Percentiles rank a stretch among this genome's conserved stretches.
These are phyloP conservation scores for Dipodomys ordii DNA, from an alignment of 2,113 vertebrate genomes.

Conservation along the genomic window DNA sequence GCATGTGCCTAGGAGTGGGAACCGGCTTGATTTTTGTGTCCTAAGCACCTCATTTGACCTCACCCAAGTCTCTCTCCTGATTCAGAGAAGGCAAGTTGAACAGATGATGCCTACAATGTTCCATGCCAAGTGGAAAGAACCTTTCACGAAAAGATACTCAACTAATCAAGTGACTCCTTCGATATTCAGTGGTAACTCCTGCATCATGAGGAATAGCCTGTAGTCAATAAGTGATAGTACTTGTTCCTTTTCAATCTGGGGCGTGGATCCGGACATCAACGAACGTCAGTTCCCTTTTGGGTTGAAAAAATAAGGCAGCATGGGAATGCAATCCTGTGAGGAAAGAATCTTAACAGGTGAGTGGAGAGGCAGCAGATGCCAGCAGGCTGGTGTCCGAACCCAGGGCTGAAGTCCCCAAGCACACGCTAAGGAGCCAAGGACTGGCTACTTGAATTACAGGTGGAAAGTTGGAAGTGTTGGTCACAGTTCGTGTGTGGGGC, in stretches of 20 bases:
- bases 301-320: slow-evolving; percentile 19
- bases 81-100: neutral
- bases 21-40: neutral
- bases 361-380: neutral
- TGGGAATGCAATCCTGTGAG: slow-evolving; percentile 1
- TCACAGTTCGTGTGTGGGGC: slow-evolving; percentile 15
- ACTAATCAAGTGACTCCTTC: neutral
- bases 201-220: neutral
- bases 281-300: slow-evolving; percentile 23
- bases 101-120: neutral
- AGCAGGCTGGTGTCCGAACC: neutral
- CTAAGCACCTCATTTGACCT: neutral
- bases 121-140: neutral
- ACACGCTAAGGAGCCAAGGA: neutral
- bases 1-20: neutral
- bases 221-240: neutral
- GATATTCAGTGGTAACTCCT: neutral
- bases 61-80: neutral
- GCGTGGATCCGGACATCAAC: neutral
- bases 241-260: slow-evolving; percentile 53
- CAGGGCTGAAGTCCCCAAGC: too few species aligned
- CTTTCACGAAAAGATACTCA: neutral
- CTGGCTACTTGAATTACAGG: slow-evolving; percentile 53
- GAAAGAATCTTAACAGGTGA: slow-evolving; percentile 54
- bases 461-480: slow-evolving; percentile 54